Conservation (phyloP, 2,797 vertebrate species). For the Odontamblyopus lacepedii region DNA sequence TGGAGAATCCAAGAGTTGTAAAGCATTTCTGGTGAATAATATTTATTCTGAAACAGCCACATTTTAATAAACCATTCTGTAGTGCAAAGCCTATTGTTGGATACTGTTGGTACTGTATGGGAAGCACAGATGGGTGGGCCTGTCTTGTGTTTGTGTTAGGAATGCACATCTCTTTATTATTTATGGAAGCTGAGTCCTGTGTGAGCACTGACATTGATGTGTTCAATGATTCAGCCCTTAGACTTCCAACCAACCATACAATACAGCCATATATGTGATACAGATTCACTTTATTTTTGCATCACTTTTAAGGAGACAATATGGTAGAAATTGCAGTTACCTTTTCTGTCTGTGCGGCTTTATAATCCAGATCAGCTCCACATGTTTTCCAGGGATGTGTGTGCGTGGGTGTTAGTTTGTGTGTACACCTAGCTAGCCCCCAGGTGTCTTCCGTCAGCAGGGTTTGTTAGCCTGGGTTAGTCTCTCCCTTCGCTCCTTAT, state of each 20-base stretch:
- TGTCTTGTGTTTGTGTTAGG: conserved; percentile 39
- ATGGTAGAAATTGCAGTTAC: conserved; percentile 47
- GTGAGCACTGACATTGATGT: conserved; percentile 54
- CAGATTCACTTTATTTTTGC: conserved; percentile 25
- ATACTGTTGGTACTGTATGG: not conserved
- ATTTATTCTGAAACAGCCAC: not conserved
- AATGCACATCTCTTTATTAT: conserved; percentile 64
- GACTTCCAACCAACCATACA: conserved; percentile 55
- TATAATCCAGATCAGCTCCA: conserved; percentile 75
- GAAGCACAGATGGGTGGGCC: conserved; percentile 10
- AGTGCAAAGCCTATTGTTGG: not conserved
- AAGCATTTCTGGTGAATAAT: not conserved
- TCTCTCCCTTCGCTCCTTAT: conserved; percentile 46
- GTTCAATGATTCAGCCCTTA: conserved; percentile 66
- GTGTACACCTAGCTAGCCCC: conserved; percentile 24
- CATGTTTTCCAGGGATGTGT: conserved; percentile 68
- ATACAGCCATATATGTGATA: conserved; percentile 5
- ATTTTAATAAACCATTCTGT: not conserved
- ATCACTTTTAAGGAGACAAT: not conserved
- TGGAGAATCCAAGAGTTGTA: not conserved
- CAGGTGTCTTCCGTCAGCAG: conserved; percentile 46
- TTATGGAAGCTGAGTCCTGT: conserved; percentile 54
- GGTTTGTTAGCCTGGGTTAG: not conserved
- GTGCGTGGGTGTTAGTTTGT: conserved; percentile 24
- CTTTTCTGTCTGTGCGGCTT: conserved; percentile 74